Percentiles rank a stretch among this genome's conserved stretches.
These are phyloP conservation scores for Gorsachius magnificus DNA, from an alignment of 2,797 vertebrate genomes.

Conservation along the genomic window DNA sequence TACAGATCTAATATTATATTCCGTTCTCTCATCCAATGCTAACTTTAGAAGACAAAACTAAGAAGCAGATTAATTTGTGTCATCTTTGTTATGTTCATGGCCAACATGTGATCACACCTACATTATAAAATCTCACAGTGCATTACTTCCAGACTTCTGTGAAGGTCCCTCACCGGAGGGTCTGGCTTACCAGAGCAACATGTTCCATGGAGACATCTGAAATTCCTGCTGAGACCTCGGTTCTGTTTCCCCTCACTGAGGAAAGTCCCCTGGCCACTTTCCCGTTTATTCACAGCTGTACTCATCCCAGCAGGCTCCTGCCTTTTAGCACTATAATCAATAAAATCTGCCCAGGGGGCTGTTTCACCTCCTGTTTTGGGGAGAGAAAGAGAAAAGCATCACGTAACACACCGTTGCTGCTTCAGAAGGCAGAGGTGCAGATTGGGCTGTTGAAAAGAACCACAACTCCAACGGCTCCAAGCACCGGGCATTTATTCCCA, in stretches of 20 bases:
- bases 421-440: background rate
- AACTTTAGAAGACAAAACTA: background rate
- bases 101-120: conserved; percentile 1
- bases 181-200: background rate
- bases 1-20: background rate
- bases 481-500: background rate
- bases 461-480: background rate
- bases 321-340: background rate
- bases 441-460: background rate
- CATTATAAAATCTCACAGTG: background rate
- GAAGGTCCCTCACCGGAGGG: background rate
- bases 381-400: background rate
- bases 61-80: background rate
- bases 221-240: background rate
- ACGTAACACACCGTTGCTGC: rapidly evolving
- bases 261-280: background rate
- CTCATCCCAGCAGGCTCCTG: background rate
- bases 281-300: background rate
- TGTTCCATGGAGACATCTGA: rapidly evolving
- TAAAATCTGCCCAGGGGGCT: background rate
- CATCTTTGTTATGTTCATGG: background rate
- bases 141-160: background rate
- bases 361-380: background rate
- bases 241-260: background rate
- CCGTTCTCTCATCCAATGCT: background rate